phyloP scores from a whole-genome alignment of 2,888 invertebrate species.

The Cybosia mesomella region DNA sequence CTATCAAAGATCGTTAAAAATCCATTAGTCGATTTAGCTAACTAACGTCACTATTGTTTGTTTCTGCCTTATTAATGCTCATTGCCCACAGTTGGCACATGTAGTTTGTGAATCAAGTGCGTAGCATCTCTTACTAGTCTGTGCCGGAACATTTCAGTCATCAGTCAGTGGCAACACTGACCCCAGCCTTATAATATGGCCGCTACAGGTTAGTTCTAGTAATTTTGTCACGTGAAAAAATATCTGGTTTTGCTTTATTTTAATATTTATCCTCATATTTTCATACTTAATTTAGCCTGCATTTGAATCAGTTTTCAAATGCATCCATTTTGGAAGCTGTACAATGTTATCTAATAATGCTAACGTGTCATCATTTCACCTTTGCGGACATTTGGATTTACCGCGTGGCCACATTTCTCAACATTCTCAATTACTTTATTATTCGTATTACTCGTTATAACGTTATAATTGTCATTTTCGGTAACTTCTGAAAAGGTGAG shows the following conservation, averaged over 20 bases:
- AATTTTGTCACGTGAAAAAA: slow-evolving; percentile 85
- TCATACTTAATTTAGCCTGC: slow-evolving; percentile 51
- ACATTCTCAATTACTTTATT: slow-evolving; percentile 61
- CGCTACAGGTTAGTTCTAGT: slow-evolving; percentile 90
- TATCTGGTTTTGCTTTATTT: slow-evolving; percentile 56
- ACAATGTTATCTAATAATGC: slow-evolving; percentile 78
- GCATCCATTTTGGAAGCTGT: slow-evolving; percentile 44
- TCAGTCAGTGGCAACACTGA: slow-evolving; percentile 78
- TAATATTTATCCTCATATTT: slow-evolving; percentile 53
- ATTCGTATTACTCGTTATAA: slow-evolving; percentile 48
- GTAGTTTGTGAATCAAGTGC: not conserved
- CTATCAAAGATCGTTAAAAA: not conserved
- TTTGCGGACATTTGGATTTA: slow-evolving; percentile 85
- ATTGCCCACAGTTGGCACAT: not conserved
- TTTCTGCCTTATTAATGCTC: not conserved
- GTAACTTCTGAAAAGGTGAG: slow-evolving; percentile 47
- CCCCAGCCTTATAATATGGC: slow-evolving; percentile 90
- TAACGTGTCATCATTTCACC: slow-evolving; percentile 86
- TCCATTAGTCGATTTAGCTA: not conserved
- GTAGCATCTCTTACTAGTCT: not conserved
- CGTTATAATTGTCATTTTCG: slow-evolving; percentile 44
- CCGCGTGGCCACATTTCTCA: slow-evolving; percentile 86
- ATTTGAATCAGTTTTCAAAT: slow-evolving; percentile 49
- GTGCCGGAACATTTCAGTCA: not conserved
- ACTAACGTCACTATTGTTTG: slow-evolving; percentile 2